A percentile compares a stretch with the other conserved stretches of the same genome.
Evolutionary conservation across 1,140 invertebrate species (phyloP).

Genomic region (Bacillus rossius): DNA sequence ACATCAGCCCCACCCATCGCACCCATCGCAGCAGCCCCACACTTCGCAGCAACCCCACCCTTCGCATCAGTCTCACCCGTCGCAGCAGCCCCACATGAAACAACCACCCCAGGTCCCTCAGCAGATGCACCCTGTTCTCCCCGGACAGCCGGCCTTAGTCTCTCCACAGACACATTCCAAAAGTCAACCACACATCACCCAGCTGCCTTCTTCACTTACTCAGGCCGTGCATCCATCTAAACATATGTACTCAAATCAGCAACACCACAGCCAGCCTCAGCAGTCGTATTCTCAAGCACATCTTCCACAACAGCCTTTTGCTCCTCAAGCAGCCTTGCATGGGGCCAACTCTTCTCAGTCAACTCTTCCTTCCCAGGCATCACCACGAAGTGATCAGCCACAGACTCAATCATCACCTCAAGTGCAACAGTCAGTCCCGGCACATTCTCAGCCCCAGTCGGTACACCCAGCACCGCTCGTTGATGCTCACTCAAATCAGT

Average conservation of each 20-base stretch:
- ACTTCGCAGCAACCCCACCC: conserved; percentile 16
- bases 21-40: neutral
- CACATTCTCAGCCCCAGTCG: too few relatives aligned
- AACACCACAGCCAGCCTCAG: neutral
- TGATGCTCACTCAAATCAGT: too few relatives aligned
- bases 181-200: too few relatives aligned
- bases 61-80: neutral
- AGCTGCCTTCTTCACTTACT: too few relatives aligned
- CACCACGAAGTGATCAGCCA: neutral
- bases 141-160: neutral
- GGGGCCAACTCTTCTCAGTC: conserved; percentile 2
- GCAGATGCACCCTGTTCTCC: neutral
- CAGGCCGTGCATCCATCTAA: too few relatives aligned
- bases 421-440: too few relatives aligned
- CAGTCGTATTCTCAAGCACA: neutral
- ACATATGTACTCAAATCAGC: neutral
- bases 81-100: conserved; percentile 7
- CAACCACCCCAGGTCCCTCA: conserved; percentile 8
- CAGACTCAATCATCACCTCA: conserved; percentile 3
- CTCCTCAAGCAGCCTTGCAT: neutral
- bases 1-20: neutral
- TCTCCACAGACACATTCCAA: neutral
- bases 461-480: too few relatives aligned
- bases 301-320: neutral
- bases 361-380: neutral